These are phyloP conservation scores for Apodemia zela DNA, from an alignment of 2,888 invertebrate species.

Conservation along the genomic window DNA sequence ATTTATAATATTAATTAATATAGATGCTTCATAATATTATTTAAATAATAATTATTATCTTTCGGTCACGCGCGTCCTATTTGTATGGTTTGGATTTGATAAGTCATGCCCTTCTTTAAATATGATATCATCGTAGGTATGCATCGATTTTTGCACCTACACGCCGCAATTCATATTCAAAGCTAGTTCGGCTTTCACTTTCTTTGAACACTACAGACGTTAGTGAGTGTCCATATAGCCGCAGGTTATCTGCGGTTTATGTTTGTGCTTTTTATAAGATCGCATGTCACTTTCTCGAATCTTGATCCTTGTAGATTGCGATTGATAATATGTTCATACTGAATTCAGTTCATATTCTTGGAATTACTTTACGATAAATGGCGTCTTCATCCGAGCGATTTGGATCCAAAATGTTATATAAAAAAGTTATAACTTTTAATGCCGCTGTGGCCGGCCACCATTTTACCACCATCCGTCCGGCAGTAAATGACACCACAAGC, in stretches of 20 bases:
- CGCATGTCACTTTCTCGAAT: neutral
- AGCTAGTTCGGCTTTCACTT: neutral
- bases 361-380: too few species aligned
- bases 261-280: neutral
- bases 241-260: neutral
- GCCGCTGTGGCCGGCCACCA: too few species aligned
- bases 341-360: neutral
- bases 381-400: too few species aligned
- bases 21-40: too few species aligned
- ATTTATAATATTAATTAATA: too few species aligned
- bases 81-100: neutral
- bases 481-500: too few species aligned
- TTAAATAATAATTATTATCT: neutral
- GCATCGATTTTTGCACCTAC: constrained; percentile 1
- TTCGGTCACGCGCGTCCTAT: neutral
- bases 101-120: neutral
- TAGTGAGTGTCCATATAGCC: neutral
- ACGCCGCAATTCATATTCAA: neutral
- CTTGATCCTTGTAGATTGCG: neutral
- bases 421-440: too few species aligned
- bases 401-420: too few species aligned
- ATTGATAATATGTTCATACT: neutral
- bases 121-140: neutral
- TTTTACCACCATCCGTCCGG: too few species aligned
- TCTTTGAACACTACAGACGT: neutral